Conservation (phyloP, 2,113 vertebrate species). For the Oncorhynchus tshawytscha region DNA sequence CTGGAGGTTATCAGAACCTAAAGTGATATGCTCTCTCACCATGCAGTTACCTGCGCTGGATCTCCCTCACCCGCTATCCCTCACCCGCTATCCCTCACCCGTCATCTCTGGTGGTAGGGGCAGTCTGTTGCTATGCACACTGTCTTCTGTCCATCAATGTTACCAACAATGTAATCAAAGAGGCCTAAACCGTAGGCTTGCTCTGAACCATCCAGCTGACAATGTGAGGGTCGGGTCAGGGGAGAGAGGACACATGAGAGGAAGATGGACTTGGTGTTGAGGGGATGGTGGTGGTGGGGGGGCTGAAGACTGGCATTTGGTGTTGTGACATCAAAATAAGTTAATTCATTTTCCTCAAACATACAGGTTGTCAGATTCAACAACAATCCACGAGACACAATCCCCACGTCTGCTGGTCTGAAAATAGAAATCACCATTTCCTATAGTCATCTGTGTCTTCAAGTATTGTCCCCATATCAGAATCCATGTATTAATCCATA, state of each 20-base stretch:
- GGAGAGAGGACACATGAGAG: conserved; percentile 16
- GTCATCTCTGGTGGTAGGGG: conserved; percentile 16
- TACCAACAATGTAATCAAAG: conserved; percentile 82
- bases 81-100: conserved; percentile 24
- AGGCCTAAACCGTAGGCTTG: conserved; percentile 81
- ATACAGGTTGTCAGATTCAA: no score
- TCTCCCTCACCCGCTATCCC: conserved; percentile 5
- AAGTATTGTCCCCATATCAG: no score
- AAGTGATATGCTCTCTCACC: conserved; percentile 25
- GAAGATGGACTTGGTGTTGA: not conserved
- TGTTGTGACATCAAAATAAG: no score
- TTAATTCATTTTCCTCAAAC: no score
- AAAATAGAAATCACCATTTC: no score
- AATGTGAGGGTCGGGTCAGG: conserved; percentile 24
- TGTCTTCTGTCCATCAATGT: conserved; percentile 67
- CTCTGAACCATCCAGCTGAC: conserved; percentile 59
- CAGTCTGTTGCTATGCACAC: conserved; percentile 56
- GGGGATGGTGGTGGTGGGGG: not conserved
- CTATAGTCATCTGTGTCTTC: no score
- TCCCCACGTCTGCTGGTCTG: no score
- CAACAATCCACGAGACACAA: no score
- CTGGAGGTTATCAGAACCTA: not conserved
- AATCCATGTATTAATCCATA: no score
- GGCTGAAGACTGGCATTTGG: no score
- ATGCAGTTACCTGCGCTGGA: conserved; percentile 58